Evolutionary conservation across 2,888 invertebrate genomes (phyloP).

Genomic region (Callyntrura guangdongensis): DNA sequence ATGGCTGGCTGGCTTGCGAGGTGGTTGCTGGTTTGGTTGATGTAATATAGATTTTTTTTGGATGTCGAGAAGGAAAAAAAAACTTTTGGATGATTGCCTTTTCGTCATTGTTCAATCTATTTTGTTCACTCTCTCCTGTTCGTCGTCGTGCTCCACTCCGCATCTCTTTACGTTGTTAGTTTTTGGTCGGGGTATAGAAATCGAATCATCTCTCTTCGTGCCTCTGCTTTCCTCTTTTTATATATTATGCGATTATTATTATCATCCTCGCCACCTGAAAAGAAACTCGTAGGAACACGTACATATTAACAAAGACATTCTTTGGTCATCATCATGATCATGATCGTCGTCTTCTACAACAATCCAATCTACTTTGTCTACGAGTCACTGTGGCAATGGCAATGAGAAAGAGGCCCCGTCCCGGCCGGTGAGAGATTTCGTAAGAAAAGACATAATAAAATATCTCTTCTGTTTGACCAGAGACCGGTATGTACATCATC

Average conservation of each 20-base stretch:
- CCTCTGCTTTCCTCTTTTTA: slow-evolving; percentile 2
- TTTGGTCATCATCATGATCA: slow-evolving; percentile 47
- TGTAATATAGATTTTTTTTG: slow-evolving; percentile 2
- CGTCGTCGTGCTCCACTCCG: neutral
- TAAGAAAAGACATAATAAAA: neutral
- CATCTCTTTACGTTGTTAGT: neutral
- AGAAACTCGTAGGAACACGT: neutral
- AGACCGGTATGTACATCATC: neutral
- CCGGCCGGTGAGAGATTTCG: slow-evolving; percentile 26
- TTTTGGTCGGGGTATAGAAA: too few relatives aligned
- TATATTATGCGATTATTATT: neutral
- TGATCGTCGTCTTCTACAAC: neutral
- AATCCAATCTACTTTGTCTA: slow-evolving; percentile 8
- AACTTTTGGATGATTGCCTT: slow-evolving; percentile 26
- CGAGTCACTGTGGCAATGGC: neutral
- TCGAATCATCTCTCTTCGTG: slow-evolving; percentile 9
- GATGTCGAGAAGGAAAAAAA: neutral
- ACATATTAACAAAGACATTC: slow-evolving; percentile 65
- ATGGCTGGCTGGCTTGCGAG: neutral
- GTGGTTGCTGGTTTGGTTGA: too few relatives aligned
- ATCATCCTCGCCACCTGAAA: slow-evolving; percentile 20
- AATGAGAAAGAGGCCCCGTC: neutral
- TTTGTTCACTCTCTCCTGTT: slow-evolving; percentile 24
- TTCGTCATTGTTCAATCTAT: slow-evolving; percentile 25
- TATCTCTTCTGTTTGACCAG: neutral